Base-by-base conservation (phyloP, 2,797 vertebrate species). In the Phoeniculus purpureus region DNA sequence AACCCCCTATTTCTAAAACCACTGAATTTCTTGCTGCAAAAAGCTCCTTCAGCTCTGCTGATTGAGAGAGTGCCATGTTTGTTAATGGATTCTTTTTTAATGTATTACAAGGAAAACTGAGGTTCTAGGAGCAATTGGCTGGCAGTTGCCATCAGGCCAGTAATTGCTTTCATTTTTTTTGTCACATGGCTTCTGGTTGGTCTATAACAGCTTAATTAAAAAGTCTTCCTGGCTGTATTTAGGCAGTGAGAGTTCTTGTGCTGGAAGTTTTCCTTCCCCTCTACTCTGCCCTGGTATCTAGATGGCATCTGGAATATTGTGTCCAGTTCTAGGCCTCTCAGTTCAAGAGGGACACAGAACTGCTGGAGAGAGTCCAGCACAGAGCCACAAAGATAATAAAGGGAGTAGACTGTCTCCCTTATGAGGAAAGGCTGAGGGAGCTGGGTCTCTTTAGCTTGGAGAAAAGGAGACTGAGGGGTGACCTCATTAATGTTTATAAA, bases 61-160 rank as follows among this genome's bases (percentile, higher is more conserved):
- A 55, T 62, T 2, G 12, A 34, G 29, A 62, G 60, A 43, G 1
- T 0, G 8, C 62, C 61, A 20, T 1, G 0, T 13, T 61, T 83
- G 85, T 83, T 60, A 72, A 48, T 51, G 37, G 59, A 37, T 74
- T 61, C 7, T 25, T 8, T 77, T 31, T 64, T 60, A 66, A 29
- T 12, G 7, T 50, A 5, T 12, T 59, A 7, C 1, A 20, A 54
- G 54, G 45, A 54, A 37, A 56, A 15, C 23, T 79, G 18, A 17
- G 21, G n/a, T 65, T 48, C 40, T 34, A 60, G 51, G 29, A 89
- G 34, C 20, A 37, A 7, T 71, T 66, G 29, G 23, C 34, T 89
- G 21, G n/a, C 51, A 75, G 21, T 34, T 81, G 52, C 71, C 31
- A 43, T 40, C 26, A 4, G 29, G 47, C 50, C 45, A 51, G 62